Evolutionary conservation across 2,888 invertebrate species (phyloP).

Genomic region (Automeris io): DNA sequence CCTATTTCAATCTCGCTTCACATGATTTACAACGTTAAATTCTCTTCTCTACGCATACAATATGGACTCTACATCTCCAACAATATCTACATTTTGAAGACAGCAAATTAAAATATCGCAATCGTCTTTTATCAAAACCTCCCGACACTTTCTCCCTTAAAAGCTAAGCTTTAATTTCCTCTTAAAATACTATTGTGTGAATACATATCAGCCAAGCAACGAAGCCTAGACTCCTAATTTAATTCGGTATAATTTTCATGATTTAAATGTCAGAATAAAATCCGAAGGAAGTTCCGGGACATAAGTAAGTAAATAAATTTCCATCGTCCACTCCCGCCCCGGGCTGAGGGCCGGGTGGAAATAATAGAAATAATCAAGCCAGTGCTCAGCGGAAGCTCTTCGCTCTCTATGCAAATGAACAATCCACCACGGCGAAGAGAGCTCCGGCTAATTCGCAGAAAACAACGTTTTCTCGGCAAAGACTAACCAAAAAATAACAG

Average conservation of each 20-base stretch:
- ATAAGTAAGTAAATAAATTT: conserved; percentile 6
- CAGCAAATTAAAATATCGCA: no score
- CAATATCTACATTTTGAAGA: no score
- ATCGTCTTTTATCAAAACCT: no score
- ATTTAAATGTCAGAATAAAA: background rate
- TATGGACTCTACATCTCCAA: no score
- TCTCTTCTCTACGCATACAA: no score
- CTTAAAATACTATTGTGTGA: no score
- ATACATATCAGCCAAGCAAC: background rate
- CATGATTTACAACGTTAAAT: no score
- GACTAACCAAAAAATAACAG: conserved; percentile 21
- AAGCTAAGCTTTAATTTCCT: no score
- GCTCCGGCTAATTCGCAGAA: conserved; percentile 54
- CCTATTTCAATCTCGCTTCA: no score
- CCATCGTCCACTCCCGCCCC: conserved; percentile 1
- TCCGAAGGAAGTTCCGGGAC: conserved; percentile 1
- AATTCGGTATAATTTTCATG: conserved; percentile 3
- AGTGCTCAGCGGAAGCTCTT: conserved; percentile 28
- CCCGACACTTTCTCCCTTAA: no score
- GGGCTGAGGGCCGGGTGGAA: conserved; percentile 11
- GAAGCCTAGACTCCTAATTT: background rate
- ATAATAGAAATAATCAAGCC: conserved; percentile 57
- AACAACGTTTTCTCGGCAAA: conserved; percentile 42
- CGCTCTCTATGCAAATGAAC: conserved; percentile 59
- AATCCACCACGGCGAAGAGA: conserved; percentile 38